A percentile compares a stretch with the other conserved stretches of the same genome.
Conservation (phyloP, 2,113 vertebrate species). For the Casuarius casuarius region DNA sequence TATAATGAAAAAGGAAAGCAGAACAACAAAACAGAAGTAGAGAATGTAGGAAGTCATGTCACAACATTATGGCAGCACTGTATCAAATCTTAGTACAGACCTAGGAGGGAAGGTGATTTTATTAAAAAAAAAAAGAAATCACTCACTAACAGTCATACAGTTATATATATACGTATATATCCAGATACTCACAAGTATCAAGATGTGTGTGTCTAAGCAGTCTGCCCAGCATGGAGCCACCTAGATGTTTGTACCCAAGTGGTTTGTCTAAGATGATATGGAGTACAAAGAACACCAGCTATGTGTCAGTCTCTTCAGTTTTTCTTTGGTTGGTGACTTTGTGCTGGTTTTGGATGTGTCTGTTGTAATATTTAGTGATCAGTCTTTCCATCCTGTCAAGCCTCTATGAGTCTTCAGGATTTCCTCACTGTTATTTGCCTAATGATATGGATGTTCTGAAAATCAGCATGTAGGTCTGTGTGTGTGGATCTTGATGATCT, state of each 20-base stretch:
- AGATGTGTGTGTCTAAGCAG: not conserved
- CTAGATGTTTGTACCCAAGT: not conserved
- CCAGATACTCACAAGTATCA: not conserved
- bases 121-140: not conserved
- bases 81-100: not conserved
- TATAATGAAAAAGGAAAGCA: not conserved
- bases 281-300: not conserved
- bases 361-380: not conserved
- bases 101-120: not conserved
- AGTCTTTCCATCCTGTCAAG: not conserved
- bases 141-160: not conserved
- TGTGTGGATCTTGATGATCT: not conserved
- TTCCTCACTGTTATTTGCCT: not conserved
- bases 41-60: not conserved
- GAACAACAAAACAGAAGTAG: not conserved
- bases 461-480: not conserved
- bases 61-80: not conserved
- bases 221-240: not conserved
- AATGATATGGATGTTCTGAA: rapidly evolving
- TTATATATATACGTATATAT: no score
- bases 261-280: rapidly evolving
- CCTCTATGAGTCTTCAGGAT: not conserved
- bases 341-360: not conserved
- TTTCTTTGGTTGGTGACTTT: not conserved
- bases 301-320: not conserved